These are phyloP conservation scores for Steinernema scapterisci DNA, from an alignment of 2,888 invertebrate genomes.

Conservation along the genomic window DNA sequence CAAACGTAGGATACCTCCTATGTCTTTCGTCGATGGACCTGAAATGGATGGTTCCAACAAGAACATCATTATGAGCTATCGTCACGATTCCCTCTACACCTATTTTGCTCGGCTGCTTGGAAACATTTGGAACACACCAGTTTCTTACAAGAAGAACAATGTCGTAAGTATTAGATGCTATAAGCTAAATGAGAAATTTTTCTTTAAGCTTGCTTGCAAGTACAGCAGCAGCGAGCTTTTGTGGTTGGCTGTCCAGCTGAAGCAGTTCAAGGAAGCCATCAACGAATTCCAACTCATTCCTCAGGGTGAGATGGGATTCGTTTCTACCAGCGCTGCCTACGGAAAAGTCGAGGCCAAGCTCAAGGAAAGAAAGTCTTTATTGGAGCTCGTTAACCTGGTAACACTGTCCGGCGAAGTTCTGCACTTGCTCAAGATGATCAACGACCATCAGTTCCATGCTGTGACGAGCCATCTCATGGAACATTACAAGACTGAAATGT, in stretches of 20 bases:
- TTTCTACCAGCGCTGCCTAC: not conserved
- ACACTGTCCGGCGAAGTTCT: conserved; percentile 85
- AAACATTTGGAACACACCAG: conserved; percentile 79
- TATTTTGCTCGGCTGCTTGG: conserved; percentile 83
- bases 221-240: conserved; percentile 78
- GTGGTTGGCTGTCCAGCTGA: conserved; percentile 78
- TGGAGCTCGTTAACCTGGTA: conserved; percentile 69
- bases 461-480: conserved; percentile 70
- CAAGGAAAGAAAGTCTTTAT: conserved; percentile 65
- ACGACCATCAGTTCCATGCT: conserved; percentile 87
- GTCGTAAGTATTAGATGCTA: conserved; percentile 18
- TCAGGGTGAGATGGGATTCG: conserved; percentile 40
- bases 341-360: conserved; percentile 13
- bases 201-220: conserved; percentile 74
- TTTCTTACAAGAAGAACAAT: conserved; percentile 57
- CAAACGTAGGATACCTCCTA: not conserved
- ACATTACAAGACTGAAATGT: conserved; percentile 33
- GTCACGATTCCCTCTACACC: conserved; percentile 90
- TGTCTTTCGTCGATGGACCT: not conserved
- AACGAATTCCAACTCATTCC: conserved; percentile 74
- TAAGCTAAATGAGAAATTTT: not conserved
- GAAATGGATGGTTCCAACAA: not conserved
- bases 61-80: conserved; percentile 66
- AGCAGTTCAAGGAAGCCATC: conserved; percentile 79
- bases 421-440: conserved; percentile 87